Base-by-base conservation (phyloP, 1,140 invertebrate species). In the Pentalonia nigronervosa region DNA sequence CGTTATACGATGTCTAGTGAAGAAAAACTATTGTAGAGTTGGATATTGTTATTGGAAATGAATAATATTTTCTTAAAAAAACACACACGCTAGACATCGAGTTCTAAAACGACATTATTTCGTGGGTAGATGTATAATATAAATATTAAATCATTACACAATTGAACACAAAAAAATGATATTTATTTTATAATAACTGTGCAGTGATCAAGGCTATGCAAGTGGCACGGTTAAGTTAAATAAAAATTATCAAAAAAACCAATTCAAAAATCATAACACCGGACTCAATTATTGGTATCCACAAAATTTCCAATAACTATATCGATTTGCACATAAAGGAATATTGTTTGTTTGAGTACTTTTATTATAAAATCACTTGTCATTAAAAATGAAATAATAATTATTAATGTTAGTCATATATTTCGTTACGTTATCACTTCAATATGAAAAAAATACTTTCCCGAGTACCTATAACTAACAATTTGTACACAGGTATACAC, bases 331-430 rank as follows among this genome's bases (percentile, higher is more conserved):
- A 17, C n/a, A 17, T 17, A 76, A n/a, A 76, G 7, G 1, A 20
- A 76, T n/a, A 67, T 30, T 67, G 30, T 67, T 67, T 14, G 30
- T n/a, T 4, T n/a, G 11, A 67, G 0, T 11, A 14, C 3, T 25
- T 11, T 48, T 53, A 23, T 53, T 53, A 53, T n/a, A n/a, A 14
- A n/a, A 17, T 76, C 9, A 0, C 21, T 21, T 83, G 20, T 83
- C 76, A 83, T 83, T 83, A 83, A 84, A 84, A 84, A 45, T 11
- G 25, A 25, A 47, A 86, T 47, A 86, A 86, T 23, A 86, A 86
- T 47, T 17, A 47, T 30, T 47, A 30, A 17, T 45, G 84, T 47
- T 3, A 47, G 23, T 86, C 47, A 20, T 17, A 41, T 4, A 41
- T 41, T 41, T 2, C 45, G 6, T 7, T n/a, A 41, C n/a, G 6